Evolutionary conservation across 2,797 vertebrate genomes (phyloP).

Genomic region (Melanogrammus aeglefinus): DNA sequence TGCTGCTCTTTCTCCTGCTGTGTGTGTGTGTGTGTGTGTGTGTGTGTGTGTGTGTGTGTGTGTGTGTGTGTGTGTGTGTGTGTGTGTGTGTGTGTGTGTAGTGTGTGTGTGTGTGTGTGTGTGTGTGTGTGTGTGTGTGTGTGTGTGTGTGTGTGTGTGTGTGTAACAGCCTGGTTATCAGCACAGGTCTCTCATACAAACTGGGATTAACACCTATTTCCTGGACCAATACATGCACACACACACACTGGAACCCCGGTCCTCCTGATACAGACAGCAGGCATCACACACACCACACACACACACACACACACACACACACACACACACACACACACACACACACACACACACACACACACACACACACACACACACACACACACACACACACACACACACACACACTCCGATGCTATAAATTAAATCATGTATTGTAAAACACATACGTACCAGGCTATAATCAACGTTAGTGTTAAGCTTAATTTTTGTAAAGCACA

Average conservation of each 20-base stretch:
- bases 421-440: not conserved
- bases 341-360: slow-evolving; percentile 14
- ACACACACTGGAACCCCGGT: not conserved
- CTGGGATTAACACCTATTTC: not conserved
- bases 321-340: slow-evolving; percentile 14
- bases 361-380: slow-evolving; percentile 6
- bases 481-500: not conserved
- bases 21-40: slow-evolving; percentile 17
- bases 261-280: not conserved
- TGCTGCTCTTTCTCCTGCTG: not conserved
- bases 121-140: slow-evolving; percentile 21
- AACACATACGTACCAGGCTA: not conserved
- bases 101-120: slow-evolving; percentile 18
- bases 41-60: slow-evolving; percentile 15
- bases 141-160: slow-evolving; percentile 19
- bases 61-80: not conserved
- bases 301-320: slow-evolving; percentile 9
- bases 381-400: not conserved
- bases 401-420: not conserved
- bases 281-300: not conserved
- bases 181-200: not conserved
- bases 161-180: not conserved
- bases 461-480: not conserved
- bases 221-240: not conserved
- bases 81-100: slow-evolving; percentile 22